Percentiles rank a stretch among this genome's conserved stretches.
phyloP scores from a whole-genome alignment of 2,797 vertebrate genomes.

The Hoplostethus atlanticus region DNA sequence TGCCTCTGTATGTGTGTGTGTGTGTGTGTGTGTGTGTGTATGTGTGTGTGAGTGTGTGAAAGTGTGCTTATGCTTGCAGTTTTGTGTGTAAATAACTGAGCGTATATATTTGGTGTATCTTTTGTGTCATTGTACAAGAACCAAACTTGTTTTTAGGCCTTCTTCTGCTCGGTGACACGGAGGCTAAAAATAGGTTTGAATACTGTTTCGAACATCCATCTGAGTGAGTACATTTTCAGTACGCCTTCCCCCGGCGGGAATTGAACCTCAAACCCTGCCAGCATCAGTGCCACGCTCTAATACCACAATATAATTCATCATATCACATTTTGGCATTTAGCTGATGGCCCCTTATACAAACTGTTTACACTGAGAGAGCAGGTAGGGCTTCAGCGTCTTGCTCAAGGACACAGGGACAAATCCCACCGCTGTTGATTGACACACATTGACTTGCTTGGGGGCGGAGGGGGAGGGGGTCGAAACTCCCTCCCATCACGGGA shows the following conservation, averaged over 20 bases:
- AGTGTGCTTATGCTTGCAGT: not conserved
- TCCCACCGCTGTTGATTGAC: slow-evolving; percentile 26
- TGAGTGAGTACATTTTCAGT: no score
- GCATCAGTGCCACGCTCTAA: not conserved
- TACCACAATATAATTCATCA: slow-evolving; percentile 10
- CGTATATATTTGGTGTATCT: no score
- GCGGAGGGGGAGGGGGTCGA: slow-evolving; percentile 21
- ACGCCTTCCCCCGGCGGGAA: no score
- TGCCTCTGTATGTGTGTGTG: not conserved
- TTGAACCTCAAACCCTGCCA: not conserved
- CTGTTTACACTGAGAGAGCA: slow-evolving; percentile 18
- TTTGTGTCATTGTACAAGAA: no score
- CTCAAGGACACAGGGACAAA: slow-evolving; percentile 35
- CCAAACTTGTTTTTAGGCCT: no score
- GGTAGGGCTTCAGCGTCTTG: slow-evolving; percentile 14
- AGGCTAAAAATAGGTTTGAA: no score
- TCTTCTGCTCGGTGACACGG: no score
- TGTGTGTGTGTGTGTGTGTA: not conserved
- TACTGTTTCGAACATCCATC: no score
- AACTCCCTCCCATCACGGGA: slow-evolving; percentile 14
- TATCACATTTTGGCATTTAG: slow-evolving; percentile 14
- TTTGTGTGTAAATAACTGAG: not conserved
- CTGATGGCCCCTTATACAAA: slow-evolving; percentile 16
- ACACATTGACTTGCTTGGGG: not conserved
- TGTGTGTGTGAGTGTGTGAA: not conserved